These are phyloP conservation scores for Globodera rostochiensis DNA, from an alignment of 1,140 invertebrate species.

Conservation along the genomic window DNA sequence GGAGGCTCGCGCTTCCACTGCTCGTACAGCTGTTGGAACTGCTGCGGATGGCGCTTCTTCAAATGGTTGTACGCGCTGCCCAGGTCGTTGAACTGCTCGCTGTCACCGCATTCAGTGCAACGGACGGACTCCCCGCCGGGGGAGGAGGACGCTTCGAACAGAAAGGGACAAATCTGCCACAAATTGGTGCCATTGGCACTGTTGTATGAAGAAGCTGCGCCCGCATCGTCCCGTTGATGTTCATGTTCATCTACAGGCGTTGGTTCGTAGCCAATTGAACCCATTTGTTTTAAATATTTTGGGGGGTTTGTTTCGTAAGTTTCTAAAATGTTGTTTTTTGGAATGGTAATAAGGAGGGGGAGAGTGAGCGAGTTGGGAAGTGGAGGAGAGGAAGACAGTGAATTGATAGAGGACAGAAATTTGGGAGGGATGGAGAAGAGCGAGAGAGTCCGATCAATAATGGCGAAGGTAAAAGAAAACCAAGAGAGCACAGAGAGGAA, in stretches of 20 bases:
- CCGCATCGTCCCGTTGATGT: not conserved
- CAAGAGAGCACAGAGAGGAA: not conserved
- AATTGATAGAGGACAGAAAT: not conserved
- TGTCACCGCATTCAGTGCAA: not conserved
- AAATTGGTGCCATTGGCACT: not conserved
- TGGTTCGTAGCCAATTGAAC: not conserved
- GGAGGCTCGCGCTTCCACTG: not conserved
- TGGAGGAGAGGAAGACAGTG: not conserved
- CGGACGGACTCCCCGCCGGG: not conserved
- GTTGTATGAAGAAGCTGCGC: not conserved
- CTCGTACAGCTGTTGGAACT: not conserved
- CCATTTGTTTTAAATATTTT: not conserved
- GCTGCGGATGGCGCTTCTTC: not conserved
- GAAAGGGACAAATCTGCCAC: not conserved
- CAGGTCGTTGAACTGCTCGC: not conserved
- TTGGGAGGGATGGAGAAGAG: not conserved
- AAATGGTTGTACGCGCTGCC: not conserved
- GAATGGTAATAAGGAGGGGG: not conserved
- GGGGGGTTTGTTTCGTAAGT: not conserved
- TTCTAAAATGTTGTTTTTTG: not conserved
- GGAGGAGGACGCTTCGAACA: not conserved
- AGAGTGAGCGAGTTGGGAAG: not conserved
- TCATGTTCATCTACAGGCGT: not conserved
- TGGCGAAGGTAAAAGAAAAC: not conserved
- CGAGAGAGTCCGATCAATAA: not conserved